Percentiles rank a stretch among this genome's conserved stretches.
These are phyloP conservation scores for Heliconius ethilla DNA, from an alignment of 2,888 invertebrate species.

Conservation along the genomic window DNA sequence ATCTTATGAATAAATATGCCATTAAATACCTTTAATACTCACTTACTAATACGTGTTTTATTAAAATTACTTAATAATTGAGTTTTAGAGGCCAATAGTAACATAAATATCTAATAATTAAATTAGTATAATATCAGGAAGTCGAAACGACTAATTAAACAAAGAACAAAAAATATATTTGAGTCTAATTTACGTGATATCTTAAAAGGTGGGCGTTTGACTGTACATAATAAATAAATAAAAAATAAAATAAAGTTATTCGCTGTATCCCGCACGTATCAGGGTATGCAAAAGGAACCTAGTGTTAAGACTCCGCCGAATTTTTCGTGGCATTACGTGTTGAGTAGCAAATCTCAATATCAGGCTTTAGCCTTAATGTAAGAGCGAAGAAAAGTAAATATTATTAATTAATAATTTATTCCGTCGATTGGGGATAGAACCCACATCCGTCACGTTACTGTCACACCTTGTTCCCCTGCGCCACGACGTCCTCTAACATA, in stretches of 20 bases:
- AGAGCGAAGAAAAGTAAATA: no score
- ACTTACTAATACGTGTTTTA: neutral
- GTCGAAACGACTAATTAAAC: neutral
- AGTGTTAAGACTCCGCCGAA: neutral
- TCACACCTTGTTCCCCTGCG: no score
- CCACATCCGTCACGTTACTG: no score
- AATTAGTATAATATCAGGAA: neutral
- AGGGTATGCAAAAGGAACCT: no score
- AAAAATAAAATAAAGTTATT: no score
- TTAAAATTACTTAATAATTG: no score
- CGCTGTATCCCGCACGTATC: no score
- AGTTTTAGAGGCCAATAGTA: neutral
- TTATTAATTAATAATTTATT: no score
- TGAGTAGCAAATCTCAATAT: no score
- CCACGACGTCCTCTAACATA: no score
- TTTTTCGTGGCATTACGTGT: neutral
- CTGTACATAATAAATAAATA: neutral
- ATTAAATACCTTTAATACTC: neutral
- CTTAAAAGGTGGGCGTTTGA: neutral
- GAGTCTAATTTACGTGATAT: neutral
- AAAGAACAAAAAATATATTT: neutral
- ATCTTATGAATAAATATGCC: neutral
- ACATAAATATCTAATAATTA: neutral
- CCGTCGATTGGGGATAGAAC: no score
- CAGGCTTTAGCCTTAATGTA: no score